Conservation (phyloP, 2,888 invertebrate genomes). For the Napeogenes inachia region DNA sequence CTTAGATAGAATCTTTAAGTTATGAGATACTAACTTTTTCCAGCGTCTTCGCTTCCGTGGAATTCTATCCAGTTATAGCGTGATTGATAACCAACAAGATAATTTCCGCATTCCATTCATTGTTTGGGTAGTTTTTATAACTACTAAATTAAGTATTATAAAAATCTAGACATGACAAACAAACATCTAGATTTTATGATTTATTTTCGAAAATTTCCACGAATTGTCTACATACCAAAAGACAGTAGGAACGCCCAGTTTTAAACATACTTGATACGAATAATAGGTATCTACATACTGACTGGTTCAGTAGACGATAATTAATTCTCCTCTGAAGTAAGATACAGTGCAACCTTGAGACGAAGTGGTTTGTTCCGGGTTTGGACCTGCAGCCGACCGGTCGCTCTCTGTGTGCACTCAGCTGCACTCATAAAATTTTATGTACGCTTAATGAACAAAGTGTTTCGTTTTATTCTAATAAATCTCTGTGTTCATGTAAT, state of each 20-base stretch:
- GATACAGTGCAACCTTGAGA: conserved; percentile 64
- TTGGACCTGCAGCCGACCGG: conserved; percentile 55
- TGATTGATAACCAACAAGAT: no score
- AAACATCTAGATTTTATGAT: no score
- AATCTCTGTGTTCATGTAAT: neutral
- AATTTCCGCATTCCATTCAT: no score
- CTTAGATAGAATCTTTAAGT: neutral
- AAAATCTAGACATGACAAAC: no score
- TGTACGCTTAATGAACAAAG: conserved; percentile 7
- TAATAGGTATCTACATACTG: conserved; percentile 15
- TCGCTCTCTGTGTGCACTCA: conserved; percentile 35
- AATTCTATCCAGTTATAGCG: no score
- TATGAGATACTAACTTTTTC: neutral
- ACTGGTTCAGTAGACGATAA: conserved; percentile 34
- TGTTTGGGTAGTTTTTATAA: no score
- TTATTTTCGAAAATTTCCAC: no score
- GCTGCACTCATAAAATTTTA: conserved; percentile 23
- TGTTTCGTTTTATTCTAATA: conserved; percentile 4
- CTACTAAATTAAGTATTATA: no score
- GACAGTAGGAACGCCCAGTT: neutral
- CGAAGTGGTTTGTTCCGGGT: conserved; percentile 66
- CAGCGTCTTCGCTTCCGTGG: no score
- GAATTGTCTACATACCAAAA: neutral
- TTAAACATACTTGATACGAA: neutral
- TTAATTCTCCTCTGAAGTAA: conserved; percentile 51